Evolutionary conservation across 2,888 invertebrate genomes (phyloP).

Genomic region (Ecdyonurus torrentis): DNA sequence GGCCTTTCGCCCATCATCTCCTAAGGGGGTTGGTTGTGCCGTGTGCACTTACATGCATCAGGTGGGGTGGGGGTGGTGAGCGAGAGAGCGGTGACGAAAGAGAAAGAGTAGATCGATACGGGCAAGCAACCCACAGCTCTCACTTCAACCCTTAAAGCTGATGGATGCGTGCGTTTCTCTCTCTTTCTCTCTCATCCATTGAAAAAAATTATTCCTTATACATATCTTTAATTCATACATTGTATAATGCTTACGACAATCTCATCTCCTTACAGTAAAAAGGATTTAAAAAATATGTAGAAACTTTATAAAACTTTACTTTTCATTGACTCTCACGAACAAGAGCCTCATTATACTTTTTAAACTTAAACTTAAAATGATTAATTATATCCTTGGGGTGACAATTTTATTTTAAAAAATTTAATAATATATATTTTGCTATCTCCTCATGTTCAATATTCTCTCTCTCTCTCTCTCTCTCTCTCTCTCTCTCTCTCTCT

Average conservation of each 20-base stretch:
- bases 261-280: too few relatives aligned
- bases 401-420: neutral
- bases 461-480: too few relatives aligned
- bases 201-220: too few relatives aligned
- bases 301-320: too few relatives aligned
- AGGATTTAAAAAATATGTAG: too few relatives aligned
- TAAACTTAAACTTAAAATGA: neutral
- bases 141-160: neutral
- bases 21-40: neutral
- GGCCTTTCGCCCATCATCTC: too few relatives aligned
- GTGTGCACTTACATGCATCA: neutral
- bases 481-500: too few relatives aligned
- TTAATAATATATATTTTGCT: too few relatives aligned
- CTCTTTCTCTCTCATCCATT: too few relatives aligned
- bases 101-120: neutral
- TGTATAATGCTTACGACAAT: too few relatives aligned
- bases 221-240: neutral
- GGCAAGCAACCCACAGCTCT: neutral
- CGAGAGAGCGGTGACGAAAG: neutral
- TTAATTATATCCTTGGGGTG: neutral
- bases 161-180: neutral
- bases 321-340: neutral
- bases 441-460: too few relatives aligned
- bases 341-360: neutral
- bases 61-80: neutral